Percentiles rank a stretch among this genome's conserved stretches.
Conservation (phyloP, 2,797 vertebrate genomes). For the Bryconaethiops microstoma region DNA sequence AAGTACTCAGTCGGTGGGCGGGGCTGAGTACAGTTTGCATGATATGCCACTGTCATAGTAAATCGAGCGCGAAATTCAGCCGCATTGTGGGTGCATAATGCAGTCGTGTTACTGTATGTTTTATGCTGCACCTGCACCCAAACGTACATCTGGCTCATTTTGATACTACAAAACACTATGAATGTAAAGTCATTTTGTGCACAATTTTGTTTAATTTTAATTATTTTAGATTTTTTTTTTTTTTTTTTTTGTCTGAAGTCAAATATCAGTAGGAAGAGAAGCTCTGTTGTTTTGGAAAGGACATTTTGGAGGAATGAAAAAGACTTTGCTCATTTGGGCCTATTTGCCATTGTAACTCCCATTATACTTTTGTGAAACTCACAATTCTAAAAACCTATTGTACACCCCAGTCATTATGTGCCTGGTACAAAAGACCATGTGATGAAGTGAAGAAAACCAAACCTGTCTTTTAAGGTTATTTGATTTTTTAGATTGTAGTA, state of each 20-base stretch:
- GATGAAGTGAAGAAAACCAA: neutral
- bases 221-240: neutral
- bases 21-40: no score
- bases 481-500: neutral
- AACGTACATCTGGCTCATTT: no score
- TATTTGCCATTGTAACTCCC: neutral
- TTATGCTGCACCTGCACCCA: no score
- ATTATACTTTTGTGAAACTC: neutral
- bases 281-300: neutral
- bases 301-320: neutral
- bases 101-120: no score
- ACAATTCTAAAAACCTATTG: neutral
- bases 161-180: no score
- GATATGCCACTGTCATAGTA: no score
- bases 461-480: conserved; percentile 6
- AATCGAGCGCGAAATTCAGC: no score
- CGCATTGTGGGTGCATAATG: no score
- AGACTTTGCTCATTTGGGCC: conserved; percentile 1
- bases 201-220: neutral
- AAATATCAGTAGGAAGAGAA: neutral
- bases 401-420: conserved; percentile 7
- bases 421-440: neutral
- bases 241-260: neutral
- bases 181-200: no score
- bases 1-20: no score